Evolutionary conservation across 2,888 invertebrate species (phyloP), one percentile per base, ranked within the genome.

Genomic region (Furcula furcula): DNA sequence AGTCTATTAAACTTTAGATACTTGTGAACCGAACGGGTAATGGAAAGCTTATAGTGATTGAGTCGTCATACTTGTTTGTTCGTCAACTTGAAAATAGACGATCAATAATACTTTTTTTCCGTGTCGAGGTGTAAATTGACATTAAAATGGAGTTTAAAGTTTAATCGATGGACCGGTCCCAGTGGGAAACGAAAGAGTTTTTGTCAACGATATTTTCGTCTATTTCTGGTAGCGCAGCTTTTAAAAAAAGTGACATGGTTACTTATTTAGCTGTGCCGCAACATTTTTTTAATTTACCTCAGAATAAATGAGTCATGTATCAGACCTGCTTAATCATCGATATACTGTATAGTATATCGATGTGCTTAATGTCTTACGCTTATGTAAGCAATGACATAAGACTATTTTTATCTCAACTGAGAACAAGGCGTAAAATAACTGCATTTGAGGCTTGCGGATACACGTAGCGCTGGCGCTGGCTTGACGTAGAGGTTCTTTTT

Each of bases 111-210:
- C 5, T 46, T 44, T 55, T 46, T 47, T 46, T 35, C 14, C 33
- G 35, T 34, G 31, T 32, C 32, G 41, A 63, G 57, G 55, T 70
- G 58, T 65, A 55, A 68, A 72, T 68, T 61, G 64, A 56, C 58
- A 62, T 59, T 54, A 47, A 64, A 67, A 66, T 63, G 36, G 14
- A 47, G 40, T 55, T 54, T 57, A 62, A 65, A 47, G 40, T 55
- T 54, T 57, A 62, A 65, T 61, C 35, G 53, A 55, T 55, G 32
- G 30, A 21, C 40, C 47, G 44, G 38, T 27, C n/a, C 40, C 31
- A 43, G 26, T 20, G 27, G 28, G 15, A 7, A 15, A 19, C 29
- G 34, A 55, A 38, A 27, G 19, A 34, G n/a, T 29, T 43, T 49
- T 40, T 49, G 9, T 31, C 1, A 21, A 28, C 6, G 10, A 6